Evolutionary conservation across 1,140 invertebrate species (phyloP), one percentile per base, ranked within the genome.

Genomic region (Armadillidium nasatum): DNA sequence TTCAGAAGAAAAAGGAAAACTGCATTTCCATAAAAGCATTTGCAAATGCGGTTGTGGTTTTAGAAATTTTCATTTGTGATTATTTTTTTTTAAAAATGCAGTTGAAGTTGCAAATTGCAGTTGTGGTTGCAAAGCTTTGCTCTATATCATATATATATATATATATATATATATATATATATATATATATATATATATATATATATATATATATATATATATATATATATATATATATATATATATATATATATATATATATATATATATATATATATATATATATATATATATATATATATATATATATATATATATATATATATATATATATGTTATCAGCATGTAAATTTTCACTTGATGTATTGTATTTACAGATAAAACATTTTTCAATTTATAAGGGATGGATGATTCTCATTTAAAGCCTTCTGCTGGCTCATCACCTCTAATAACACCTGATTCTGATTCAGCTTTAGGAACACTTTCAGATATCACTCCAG

Each of bases 151-250:
- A 33, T 33, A 33, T 33, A 33, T 33, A 33, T 33, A 33, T 33
- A 33, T 11, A 68, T 11, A 68, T 68, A 11, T 68, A 68, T 68
- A 68, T 68, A 68, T 15, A 68, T 68, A 68, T 15, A 68, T 10
- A 68, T 15, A 68, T 68, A 68, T 15, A 68, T 68, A 68, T 15
- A 68, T 68, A 68, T 15, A 68, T 68, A 68, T 23, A 68, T 68
- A 68, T 68, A 68, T 68, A 68, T 68, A 68, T 68, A 68, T 68
- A 68, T 19, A 68, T 68, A 19, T 68, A 68, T 68, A 68, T 68
- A 68, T 68, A 68, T 68, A 68, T 68, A 68, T 68, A 68, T 68
- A 68, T 68, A 68, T 68, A 68, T 68, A 68, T 68, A 68, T 68
- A 68, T 68, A 68, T 68, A 68, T 68, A 68, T 68, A 68, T 68